phyloP scores from a whole-genome alignment of 2,113 vertebrate species.

The Spilogale gracilis region DNA sequence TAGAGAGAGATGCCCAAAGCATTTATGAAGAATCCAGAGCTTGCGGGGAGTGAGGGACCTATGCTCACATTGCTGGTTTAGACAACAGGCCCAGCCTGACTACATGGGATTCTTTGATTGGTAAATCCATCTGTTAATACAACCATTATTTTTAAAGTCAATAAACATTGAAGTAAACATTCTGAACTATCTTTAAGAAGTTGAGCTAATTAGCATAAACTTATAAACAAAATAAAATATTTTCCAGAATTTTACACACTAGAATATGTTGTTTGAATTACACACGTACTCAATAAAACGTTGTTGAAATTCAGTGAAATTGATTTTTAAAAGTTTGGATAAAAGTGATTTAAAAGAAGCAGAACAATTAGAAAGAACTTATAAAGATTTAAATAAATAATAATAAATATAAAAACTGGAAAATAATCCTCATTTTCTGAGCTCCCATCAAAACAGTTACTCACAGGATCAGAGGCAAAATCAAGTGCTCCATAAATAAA shows the following conservation, averaged over 20 bases:
- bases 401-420: neutral
- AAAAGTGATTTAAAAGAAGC: neutral
- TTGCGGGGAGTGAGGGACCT: neutral
- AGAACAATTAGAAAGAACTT: neutral
- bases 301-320: neutral
- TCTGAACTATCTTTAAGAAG: conserved; percentile 3
- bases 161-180: neutral
- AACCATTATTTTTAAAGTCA: neutral
- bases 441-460: neutral
- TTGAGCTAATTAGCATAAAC: neutral
- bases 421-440: conserved; percentile 23
- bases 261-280: neutral
- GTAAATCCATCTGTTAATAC: neutral
- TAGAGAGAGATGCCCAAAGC: neutral
- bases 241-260: neutral
- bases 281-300: neutral
- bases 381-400: neutral
- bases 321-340: conserved; percentile 23
- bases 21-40: neutral
- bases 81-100: neutral
- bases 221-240: neutral
- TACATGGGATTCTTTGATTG: neutral
- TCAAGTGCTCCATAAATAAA: neutral
- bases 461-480: neutral
- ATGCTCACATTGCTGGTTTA: neutral